Conservation (phyloP, 2,888 invertebrate species). For the Drosophila eohydei region DNA sequence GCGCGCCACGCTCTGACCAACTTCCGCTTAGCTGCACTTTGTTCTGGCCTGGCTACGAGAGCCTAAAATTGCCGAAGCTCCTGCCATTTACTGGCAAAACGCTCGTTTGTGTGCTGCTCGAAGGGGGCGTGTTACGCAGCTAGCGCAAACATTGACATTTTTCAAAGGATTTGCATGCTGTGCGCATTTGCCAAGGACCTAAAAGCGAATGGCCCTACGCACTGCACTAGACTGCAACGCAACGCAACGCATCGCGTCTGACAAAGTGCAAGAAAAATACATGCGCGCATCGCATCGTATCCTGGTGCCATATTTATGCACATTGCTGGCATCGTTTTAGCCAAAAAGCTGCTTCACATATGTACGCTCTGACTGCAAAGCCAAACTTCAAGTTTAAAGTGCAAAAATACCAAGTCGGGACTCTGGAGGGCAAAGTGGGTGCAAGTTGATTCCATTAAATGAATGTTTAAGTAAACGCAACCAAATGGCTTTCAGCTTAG, state of each 20-base stretch:
- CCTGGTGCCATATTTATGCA: constrained; percentile 58
- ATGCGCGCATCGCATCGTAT: constrained; percentile 12
- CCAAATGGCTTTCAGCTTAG: constrained; percentile 60
- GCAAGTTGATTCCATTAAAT: background rate
- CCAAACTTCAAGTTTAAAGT: constrained; percentile 31
- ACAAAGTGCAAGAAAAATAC: constrained; percentile 72
- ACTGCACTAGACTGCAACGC: constrained; percentile 9
- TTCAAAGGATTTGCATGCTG: constrained; percentile 72
- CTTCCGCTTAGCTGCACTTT: constrained; percentile 67
- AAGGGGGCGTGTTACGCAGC: constrained; percentile 1
- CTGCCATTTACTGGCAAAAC: constrained; percentile 38
- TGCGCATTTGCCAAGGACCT: constrained; percentile 44
- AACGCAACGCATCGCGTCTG: constrained; percentile 20
- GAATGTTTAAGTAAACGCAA: constrained; percentile 47
- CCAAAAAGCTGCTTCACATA: constrained; percentile 37
- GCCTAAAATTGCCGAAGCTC: constrained; percentile 19
- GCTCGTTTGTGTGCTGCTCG: background rate
- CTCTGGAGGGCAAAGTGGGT: background rate
- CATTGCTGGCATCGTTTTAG: constrained; percentile 48
- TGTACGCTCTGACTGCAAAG: constrained; percentile 15
- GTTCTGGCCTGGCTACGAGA: constrained; percentile 26
- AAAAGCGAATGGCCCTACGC: constrained; percentile 13
- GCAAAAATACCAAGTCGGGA: background rate
- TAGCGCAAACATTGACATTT: constrained; percentile 73
- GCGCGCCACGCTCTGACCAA: constrained; percentile 49